These are phyloP conservation scores for Epinephelus cyanopodus DNA, from an alignment of 2,113 vertebrate genomes.

Conservation along the genomic window DNA sequence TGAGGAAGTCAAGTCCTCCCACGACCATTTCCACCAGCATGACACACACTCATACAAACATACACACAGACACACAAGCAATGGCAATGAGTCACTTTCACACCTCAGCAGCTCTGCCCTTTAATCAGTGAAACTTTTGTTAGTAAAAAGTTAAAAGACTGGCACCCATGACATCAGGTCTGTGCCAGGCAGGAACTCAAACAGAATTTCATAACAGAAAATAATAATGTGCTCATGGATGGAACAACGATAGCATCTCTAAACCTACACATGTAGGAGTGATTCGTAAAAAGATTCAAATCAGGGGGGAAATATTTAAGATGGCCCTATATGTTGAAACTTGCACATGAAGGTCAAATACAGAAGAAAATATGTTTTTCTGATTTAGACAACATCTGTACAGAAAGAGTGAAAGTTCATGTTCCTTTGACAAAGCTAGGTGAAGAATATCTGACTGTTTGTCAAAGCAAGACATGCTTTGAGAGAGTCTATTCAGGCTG, in stretches of 20 bases:
- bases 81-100: constrained; percentile 47
- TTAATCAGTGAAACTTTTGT: constrained; percentile 52
- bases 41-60: not conserved
- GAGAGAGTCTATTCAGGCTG: too few species aligned
- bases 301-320: not conserved
- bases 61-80: not conserved
- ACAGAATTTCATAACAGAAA: constrained; percentile 51
- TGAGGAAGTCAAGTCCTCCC: constrained; percentile 73
- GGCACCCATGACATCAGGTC: constrained; percentile 32
- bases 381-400: not conserved
- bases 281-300: not conserved
- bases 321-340: not conserved
- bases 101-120: constrained; percentile 53
- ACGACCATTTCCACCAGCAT: constrained; percentile 77
- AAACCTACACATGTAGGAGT: not conserved
- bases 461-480: too few species aligned
- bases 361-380: not conserved
- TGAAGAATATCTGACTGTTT: not conserved
- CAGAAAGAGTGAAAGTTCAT: not conserved
- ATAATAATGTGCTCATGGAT: constrained; percentile 34
- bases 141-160: constrained; percentile 40
- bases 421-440: not conserved
- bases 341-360: not conserved
- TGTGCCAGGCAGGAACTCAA: constrained; percentile 49
- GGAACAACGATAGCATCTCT: constrained; percentile 56